Evolutionary conservation across 2,888 invertebrate genomes (phyloP).

Genomic region (Cecidostiba fungosa): DNA sequence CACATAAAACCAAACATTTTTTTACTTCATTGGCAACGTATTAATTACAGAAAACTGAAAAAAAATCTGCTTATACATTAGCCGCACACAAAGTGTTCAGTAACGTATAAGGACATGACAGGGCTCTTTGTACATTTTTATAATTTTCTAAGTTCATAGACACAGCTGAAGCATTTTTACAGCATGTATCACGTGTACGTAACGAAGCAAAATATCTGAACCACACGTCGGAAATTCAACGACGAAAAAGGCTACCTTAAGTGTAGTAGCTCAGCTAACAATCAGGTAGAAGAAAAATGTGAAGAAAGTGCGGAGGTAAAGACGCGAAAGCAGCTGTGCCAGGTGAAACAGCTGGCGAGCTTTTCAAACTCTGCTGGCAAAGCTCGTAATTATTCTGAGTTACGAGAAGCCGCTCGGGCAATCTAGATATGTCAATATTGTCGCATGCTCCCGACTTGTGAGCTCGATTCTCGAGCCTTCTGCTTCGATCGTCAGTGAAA

Average conservation of each 20-base stretch:
- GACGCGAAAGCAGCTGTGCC: not conserved
- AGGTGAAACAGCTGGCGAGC: not conserved
- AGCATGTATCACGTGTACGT: not conserved
- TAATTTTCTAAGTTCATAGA: not conserved
- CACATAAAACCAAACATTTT: no score
- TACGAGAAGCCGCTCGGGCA: conserved; percentile 51
- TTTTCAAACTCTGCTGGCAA: conserved; percentile 35
- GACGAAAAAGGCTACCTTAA: not conserved
- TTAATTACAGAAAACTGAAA: no score
- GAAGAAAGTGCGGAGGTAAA: conserved; percentile 15
- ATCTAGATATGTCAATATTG: conserved; percentile 66
- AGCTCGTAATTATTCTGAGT: conserved; percentile 64
- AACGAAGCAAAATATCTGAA: not conserved
- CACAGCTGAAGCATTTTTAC: not conserved
- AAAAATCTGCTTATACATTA: no score
- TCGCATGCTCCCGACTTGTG: conserved; percentile 35
- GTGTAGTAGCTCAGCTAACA: not conserved
- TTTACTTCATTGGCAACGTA: no score
- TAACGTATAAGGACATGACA: no score
- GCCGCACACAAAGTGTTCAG: no score
- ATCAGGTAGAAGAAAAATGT: conserved; percentile 11
- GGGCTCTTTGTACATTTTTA: not conserved
- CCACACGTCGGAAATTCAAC: not conserved
- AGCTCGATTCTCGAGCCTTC: conserved; percentile 6
- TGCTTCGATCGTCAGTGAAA: conserved; percentile 29